Conservation (phyloP, 64 coral and sea anemone genomes). For the Exaiptasia diaphana region DNA sequence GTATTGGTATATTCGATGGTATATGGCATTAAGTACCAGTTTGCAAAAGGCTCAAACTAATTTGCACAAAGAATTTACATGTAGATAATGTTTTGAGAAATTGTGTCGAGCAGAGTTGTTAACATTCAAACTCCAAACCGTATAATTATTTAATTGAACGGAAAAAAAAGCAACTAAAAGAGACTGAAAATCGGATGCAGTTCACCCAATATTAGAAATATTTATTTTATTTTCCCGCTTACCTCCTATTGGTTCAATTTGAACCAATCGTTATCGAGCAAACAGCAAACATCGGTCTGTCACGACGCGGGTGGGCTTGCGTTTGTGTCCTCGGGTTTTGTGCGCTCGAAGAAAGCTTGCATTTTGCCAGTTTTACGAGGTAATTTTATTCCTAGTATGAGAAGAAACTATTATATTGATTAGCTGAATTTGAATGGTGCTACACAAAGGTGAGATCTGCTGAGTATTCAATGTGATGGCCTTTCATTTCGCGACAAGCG, state of each 20-base stretch:
- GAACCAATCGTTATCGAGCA: neutral
- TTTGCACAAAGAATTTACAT: no score
- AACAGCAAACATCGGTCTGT: slow-evolving; percentile 6
- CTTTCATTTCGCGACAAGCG: slow-evolving; percentile 9
- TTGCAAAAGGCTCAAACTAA: no score
- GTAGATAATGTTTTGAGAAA: no score
- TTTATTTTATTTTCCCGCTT: slow-evolving; percentile 45
- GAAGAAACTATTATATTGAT: slow-evolving; percentile 8
- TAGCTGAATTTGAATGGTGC: slow-evolving; percentile 26
- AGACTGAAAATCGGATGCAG: no score
- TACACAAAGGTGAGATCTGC: slow-evolving; percentile 35
- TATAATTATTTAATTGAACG: no score
- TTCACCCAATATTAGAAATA: no score
- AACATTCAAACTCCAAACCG: no score
- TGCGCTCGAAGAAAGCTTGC: neutral
- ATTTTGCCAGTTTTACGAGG: neutral
- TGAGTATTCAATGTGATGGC: slow-evolving; percentile 15
- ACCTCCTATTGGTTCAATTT: slow-evolving; percentile 19
- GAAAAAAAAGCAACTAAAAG: no score
- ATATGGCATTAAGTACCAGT: no score
- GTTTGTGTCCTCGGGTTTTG: slow-evolving; percentile 1
- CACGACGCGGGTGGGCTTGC: slow-evolving; percentile 26
- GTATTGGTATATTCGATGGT: no score
- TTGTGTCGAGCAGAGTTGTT: no score
- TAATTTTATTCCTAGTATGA: neutral